These are phyloP conservation scores for Podarcis raffonei DNA, from an alignment of 2,113 vertebrate genomes.

Conservation along the genomic window DNA sequence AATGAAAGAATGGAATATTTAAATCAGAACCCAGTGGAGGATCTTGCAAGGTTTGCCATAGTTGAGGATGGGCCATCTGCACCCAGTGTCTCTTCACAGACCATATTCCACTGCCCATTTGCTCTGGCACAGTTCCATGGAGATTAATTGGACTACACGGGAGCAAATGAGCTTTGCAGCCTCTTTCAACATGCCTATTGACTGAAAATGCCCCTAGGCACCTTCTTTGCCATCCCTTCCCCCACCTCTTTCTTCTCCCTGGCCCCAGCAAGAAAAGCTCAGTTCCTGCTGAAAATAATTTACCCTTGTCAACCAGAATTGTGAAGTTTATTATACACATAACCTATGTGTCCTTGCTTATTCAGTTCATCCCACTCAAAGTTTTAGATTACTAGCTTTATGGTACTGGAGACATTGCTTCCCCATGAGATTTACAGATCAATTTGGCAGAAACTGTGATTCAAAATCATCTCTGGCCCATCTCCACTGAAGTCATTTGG, in stretches of 20 bases:
- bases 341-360: conserved; percentile 9
- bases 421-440: conserved; percentile 29
- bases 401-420: background rate
- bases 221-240: background rate
- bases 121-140: background rate
- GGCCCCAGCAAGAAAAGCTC: background rate
- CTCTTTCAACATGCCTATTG: background rate
- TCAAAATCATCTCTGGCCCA: conserved; percentile 11
- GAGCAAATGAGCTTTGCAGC: background rate
- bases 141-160: background rate
- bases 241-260: background rate
- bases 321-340: background rate
- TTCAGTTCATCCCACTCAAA: conserved; percentile 11
- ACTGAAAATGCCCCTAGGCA: background rate
- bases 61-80: background rate
- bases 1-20: background rate
- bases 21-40: background rate
- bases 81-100: background rate
- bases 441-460: background rate
- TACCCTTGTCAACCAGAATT: background rate
- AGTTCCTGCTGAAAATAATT: background rate
- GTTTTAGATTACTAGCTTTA: background rate
- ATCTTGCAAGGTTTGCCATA: background rate
- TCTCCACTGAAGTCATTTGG: background rate
- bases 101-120: background rate